Base-by-base conservation (phyloP, 2,113 vertebrate genomes). In the Triplophysa rosa region DNA sequence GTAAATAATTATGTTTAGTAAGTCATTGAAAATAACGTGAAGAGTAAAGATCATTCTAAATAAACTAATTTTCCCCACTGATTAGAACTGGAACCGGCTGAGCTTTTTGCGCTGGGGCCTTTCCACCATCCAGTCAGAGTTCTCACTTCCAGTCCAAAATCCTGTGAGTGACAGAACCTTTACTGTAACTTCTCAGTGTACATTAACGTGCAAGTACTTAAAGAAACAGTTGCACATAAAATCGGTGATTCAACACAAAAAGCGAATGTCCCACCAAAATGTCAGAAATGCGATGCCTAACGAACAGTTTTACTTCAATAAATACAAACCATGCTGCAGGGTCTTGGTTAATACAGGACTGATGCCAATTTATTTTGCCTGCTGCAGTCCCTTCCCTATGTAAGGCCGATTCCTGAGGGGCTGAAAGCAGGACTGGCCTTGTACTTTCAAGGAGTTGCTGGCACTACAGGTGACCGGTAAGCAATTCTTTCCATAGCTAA, bases 341-440 rank as follows among this genome's bases (percentile, higher is more conserved):
- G 42, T 63, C 19, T 4, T 52, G 14, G 3, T 17, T 19, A 17
- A 52, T 14, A 52, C 5, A 52, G 4, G 1, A 49, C 11, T 76
- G 10, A 69, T 65, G 24, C 24, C 6, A 14, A 3, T 42, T 63
- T 63, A 68, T 16, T 64, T 21, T 52, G 49, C 0, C 54, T 13
- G 11, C 11, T 24, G 0, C 40, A 82, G 80, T 9, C 1, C 9
- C 24, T 82, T 78, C 76, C 76, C n/a, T 73, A 78, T 73, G 14
- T 54, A 14, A 63, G 69, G 19, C 37, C n/a, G 21, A 58, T 80
- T 73, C 54, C 68, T 19, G 68, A 17, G 29, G 64, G 33, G 5
- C 9, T 76, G 4, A 69, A 62, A 76, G 3, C 52, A 69, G 21
- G 74, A 11, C 75, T 79, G 77, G 77, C 77, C 45, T 12, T 80